Conservation (phyloP, 2,888 invertebrate genomes). For the Seladonia tumulorum region DNA sequence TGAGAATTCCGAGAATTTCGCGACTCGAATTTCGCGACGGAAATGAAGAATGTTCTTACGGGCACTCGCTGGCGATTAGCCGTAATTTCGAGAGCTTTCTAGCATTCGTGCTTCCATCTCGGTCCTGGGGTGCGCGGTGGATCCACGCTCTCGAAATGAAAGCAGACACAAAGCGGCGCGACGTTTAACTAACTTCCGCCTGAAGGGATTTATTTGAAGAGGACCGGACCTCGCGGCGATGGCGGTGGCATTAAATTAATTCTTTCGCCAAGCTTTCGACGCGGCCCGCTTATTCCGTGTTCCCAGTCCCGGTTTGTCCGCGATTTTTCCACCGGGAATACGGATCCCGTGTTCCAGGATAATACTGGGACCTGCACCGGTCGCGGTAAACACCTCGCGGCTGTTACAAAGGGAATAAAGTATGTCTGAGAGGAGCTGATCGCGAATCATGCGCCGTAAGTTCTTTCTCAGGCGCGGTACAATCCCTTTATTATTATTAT, state of each 20-base stretch:
- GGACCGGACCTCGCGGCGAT: background rate
- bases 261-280: constrained; percentile 16
- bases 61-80: constrained; percentile 8
- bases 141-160: constrained; percentile 4
- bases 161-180: background rate
- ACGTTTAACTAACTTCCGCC: constrained; percentile 12
- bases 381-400: constrained; percentile 24
- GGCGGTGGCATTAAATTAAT: constrained; percentile 16
- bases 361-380: background rate
- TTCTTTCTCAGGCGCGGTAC: too few relatives aligned
- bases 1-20: background rate
- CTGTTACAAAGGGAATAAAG: constrained; percentile 37
- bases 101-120: background rate
- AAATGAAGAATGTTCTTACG: constrained; percentile 18
- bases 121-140: too few relatives aligned
- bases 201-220: background rate
- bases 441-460: too few relatives aligned
- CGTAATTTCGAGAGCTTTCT: constrained; percentile 11
- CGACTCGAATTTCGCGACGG: background rate
- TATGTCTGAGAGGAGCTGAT: background rate
- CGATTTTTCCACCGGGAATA: background rate
- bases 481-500: too few relatives aligned
- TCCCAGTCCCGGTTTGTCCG: background rate
- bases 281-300: background rate
- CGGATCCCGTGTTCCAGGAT: background rate